These are phyloP conservation scores for Acronicta leporina DNA, from an alignment of 2,888 invertebrate genomes.

Conservation along the genomic window DNA sequence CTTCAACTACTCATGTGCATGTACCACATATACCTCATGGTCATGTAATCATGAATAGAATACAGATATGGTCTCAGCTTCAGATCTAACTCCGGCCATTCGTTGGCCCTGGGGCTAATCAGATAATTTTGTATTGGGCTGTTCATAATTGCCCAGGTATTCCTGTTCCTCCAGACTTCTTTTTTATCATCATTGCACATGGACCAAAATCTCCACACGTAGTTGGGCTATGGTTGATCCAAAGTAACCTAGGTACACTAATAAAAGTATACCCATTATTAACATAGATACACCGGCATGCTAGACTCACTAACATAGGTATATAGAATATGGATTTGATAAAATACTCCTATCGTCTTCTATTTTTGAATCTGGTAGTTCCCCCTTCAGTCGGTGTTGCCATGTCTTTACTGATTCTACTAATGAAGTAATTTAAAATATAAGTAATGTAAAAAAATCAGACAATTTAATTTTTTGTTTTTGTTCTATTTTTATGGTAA, in stretches of 20 bases:
- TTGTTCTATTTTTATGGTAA: background rate
- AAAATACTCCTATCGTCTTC: constrained; percentile 56
- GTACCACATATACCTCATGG: too few relatives aligned
- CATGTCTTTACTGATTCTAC: constrained; percentile 60
- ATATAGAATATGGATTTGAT: constrained; percentile 66
- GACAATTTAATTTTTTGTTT: background rate
- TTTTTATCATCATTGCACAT: constrained; percentile 68
- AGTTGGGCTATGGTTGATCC: constrained; percentile 83
- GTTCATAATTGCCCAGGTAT: too few relatives aligned
- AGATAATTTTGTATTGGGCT: too few relatives aligned
- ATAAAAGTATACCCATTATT: constrained; percentile 55
- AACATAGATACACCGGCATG: constrained; percentile 80
- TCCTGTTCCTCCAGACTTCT: background rate
- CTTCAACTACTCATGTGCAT: too few relatives aligned
- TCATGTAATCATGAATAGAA: too few relatives aligned
- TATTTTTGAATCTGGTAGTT: constrained; percentile 70
- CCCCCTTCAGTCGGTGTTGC: constrained; percentile 77
- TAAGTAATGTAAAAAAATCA: constrained; percentile 4
- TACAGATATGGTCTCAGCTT: too few relatives aligned
- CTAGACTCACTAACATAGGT: constrained; percentile 83
- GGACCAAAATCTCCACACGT: constrained; percentile 62
- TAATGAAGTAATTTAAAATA: constrained; percentile 42
- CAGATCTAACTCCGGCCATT: too few relatives aligned
- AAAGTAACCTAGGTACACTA: constrained; percentile 70
- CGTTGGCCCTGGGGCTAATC: too few relatives aligned